These are phyloP conservation scores for Acrobasis suavella DNA, from an alignment of 2,888 invertebrate genomes.

Conservation along the genomic window DNA sequence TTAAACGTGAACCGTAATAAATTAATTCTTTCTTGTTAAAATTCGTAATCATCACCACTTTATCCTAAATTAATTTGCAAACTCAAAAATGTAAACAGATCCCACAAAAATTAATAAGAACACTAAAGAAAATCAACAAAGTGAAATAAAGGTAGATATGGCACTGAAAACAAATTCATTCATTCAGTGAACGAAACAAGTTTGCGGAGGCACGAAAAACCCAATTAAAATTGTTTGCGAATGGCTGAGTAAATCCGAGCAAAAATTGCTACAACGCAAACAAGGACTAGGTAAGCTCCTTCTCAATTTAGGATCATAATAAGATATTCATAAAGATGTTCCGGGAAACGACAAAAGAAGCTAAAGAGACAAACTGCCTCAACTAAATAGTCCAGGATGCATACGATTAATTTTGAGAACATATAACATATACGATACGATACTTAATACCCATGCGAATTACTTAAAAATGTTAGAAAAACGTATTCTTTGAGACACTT, in stretches of 20 bases:
- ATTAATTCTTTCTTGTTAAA: not conserved
- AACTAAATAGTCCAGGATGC: constrained; percentile 35
- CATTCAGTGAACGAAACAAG: constrained; percentile 59
- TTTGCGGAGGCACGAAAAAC: constrained; percentile 69
- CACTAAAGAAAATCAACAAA: constrained; percentile 16
- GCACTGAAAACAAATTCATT: constrained; percentile 43
- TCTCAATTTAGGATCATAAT: constrained; percentile 73
- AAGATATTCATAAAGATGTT: constrained; percentile 78
- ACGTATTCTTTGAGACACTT: too few relatives aligned
- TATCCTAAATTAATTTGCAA: not conserved
- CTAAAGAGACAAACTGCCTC: constrained; percentile 48
- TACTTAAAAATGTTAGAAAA: too few relatives aligned
- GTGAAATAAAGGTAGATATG: constrained; percentile 23
- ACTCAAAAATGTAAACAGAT: constrained; percentile 3
- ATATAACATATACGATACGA: too few relatives aligned
- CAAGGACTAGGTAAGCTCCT: constrained; percentile 72
- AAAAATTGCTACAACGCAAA: constrained; percentile 71
- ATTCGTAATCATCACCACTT: constrained; percentile 1
- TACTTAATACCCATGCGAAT: too few relatives aligned
- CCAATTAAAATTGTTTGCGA: constrained; percentile 79
- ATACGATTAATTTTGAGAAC: too few relatives aligned
- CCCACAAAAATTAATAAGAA: constrained; percentile 5
- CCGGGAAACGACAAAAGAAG: constrained; percentile 60
- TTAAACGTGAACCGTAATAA: not conserved
- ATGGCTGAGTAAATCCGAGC: constrained; percentile 68